Conservation (phyloP, 2,888 invertebrate genomes). For the Drosophila tripunctata region DNA sequence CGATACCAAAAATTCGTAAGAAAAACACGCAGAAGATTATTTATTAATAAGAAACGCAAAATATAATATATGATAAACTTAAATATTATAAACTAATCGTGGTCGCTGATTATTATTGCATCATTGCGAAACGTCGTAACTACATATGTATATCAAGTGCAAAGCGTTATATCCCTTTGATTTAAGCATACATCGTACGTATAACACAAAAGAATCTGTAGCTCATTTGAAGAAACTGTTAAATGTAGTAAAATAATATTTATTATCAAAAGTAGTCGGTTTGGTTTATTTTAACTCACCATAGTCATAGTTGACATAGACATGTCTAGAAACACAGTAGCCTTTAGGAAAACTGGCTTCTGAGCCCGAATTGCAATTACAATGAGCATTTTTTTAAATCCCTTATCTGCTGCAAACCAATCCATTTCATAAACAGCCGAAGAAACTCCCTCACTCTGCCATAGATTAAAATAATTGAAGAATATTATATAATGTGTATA, state of each 20-base stretch:
- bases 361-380: constrained; percentile 66
- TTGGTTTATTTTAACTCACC: constrained; percentile 29
- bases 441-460: constrained; percentile 61
- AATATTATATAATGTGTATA: background rate
- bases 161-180: background rate
- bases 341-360: constrained; percentile 60
- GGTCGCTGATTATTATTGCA: no score
- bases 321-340: constrained; percentile 63
- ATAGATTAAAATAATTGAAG: no score
- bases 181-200: constrained; percentile 69
- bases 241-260: background rate
- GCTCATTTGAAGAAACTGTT: constrained; percentile 63
- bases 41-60: no score
- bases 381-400: constrained; percentile 65
- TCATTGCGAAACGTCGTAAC: no score
- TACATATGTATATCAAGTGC: no score
- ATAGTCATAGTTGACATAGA: constrained; percentile 72
- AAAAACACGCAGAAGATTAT: no score
- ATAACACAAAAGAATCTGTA: constrained; percentile 73
- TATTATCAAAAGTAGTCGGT: background rate
- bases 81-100: no score
- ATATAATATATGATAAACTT: no score
- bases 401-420: constrained; percentile 55
- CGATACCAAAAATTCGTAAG: no score
- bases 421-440: constrained; percentile 64